Evolutionary conservation across 1,140 invertebrate genomes (phyloP).

Genomic region (Drosophila funebris): DNA sequence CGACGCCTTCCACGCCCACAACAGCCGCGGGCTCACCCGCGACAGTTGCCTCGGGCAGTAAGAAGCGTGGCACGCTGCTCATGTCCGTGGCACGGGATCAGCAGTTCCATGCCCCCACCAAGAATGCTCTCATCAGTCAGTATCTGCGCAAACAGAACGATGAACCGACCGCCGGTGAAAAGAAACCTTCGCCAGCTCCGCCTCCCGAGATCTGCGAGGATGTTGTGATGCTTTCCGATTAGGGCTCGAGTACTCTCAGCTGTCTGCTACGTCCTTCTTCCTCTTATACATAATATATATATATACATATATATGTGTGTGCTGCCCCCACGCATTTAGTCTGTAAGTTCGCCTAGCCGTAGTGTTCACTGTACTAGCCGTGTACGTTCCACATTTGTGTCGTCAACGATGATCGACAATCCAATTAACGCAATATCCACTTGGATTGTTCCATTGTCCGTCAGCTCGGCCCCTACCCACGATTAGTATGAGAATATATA

Average conservation of each 20-base stretch:
- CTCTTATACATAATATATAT: not conserved
- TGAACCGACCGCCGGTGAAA: slow-evolving; percentile 6
- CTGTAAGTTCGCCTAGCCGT: slow-evolving; percentile 25
- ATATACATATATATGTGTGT: not conserved
- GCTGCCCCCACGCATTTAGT: not conserved
- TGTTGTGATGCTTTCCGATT: slow-evolving; percentile 66
- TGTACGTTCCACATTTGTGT: not conserved
- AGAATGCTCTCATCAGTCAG: slow-evolving; percentile 85
- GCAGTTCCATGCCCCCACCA: slow-evolving; percentile 58
- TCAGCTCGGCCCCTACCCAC: not conserved
- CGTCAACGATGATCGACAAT: not conserved
- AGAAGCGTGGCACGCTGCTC: slow-evolving; percentile 83
- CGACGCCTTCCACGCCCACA: slow-evolving; percentile 23
- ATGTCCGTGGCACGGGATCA: slow-evolving; percentile 78
- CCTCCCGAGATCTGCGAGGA: slow-evolving; percentile 21
- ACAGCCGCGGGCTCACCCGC: slow-evolving; percentile 41
- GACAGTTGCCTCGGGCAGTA: slow-evolving; percentile 49
- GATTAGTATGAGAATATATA: not conserved
- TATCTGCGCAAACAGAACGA: slow-evolving; percentile 84
- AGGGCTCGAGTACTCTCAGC: not conserved
- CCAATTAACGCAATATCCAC: slow-evolving; percentile 6
- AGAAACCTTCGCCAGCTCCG: not conserved
- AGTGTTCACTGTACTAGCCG: slow-evolving; percentile 30
- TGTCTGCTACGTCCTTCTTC: not conserved
- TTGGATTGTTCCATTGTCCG: not conserved